A percentile compares a stretch with the other conserved stretches of the same genome.
Evolutionary conservation across 2,888 invertebrate genomes (phyloP).

Genomic region (Hyles lineata): DNA sequence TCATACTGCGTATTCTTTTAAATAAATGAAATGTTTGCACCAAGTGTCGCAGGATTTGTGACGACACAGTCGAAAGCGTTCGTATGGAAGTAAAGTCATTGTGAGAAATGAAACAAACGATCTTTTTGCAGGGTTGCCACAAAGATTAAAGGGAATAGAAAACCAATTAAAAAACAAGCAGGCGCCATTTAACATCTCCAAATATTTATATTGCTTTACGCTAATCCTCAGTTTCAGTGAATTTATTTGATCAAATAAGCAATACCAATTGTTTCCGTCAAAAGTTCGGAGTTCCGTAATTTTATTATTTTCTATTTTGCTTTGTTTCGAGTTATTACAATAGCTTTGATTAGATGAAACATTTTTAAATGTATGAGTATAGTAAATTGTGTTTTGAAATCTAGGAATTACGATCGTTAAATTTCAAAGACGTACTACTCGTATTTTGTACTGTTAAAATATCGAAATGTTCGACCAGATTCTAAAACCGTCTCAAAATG

Average conservation of each 20-base stretch:
- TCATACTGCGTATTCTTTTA: slow-evolving; percentile 9
- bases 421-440: too few species aligned
- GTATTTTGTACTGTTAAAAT: too few species aligned
- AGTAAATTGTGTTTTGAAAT: not conserved
- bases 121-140: not conserved
- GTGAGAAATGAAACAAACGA: slow-evolving; percentile 23
- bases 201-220: slow-evolving; percentile 11
- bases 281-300: not conserved
- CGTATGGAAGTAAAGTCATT: slow-evolving; percentile 29
- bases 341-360: not conserved
- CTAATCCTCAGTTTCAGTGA: slow-evolving; percentile 12
- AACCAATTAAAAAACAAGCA: slow-evolving; percentile 10
- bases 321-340: not conserved
- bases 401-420: not conserved
- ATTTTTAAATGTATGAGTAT: not conserved
- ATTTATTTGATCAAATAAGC: slow-evolving; percentile 1
- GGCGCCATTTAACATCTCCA: slow-evolving; percentile 15
- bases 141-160: not conserved
- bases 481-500: too few species aligned
- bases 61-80: slow-evolving; percentile 7
- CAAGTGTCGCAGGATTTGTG: slow-evolving; percentile 26
- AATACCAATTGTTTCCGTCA: not conserved
- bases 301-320: not conserved
- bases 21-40: slow-evolving; percentile 29
- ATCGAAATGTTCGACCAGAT: too few species aligned